Conservation (phyloP, 2,113 vertebrate genomes). For the Hemiscyllium ocellatum region DNA sequence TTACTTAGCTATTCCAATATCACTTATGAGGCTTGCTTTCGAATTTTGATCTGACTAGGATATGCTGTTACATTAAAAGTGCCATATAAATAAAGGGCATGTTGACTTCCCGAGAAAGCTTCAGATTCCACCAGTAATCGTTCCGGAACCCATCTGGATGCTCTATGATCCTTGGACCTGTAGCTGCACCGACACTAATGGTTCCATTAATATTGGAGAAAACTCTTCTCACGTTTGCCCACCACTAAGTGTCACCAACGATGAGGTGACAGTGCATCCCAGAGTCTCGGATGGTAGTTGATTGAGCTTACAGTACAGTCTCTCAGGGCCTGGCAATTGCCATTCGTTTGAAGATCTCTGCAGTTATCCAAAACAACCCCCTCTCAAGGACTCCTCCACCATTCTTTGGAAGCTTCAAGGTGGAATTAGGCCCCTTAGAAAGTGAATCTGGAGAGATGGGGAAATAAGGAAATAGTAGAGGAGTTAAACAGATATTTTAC, state of each 20-base stretch:
- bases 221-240: background rate
- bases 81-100: background rate
- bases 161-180: background rate
- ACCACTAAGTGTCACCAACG: background rate
- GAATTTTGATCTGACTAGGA: background rate
- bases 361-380: background rate
- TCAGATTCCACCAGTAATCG: background rate
- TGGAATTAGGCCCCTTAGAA: no score
- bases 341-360: background rate
- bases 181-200: background rate
- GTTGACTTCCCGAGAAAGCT: background rate
- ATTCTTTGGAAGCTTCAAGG: background rate
- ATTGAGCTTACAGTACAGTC: background rate
- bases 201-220: background rate
- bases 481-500: no score
- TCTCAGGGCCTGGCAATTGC: background rate
- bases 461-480: no score
- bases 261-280: background rate
- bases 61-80: background rate
- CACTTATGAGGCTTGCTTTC: background rate
- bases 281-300: background rate
- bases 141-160: background rate
- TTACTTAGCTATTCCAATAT: background rate
- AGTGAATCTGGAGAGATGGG: no score
- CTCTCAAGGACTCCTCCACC: background rate